Percentiles rank a stretch among this genome's conserved stretches.
Evolutionary conservation across 1,140 invertebrate genomes (phyloP).

Genomic region (Galleria mellonella): DNA sequence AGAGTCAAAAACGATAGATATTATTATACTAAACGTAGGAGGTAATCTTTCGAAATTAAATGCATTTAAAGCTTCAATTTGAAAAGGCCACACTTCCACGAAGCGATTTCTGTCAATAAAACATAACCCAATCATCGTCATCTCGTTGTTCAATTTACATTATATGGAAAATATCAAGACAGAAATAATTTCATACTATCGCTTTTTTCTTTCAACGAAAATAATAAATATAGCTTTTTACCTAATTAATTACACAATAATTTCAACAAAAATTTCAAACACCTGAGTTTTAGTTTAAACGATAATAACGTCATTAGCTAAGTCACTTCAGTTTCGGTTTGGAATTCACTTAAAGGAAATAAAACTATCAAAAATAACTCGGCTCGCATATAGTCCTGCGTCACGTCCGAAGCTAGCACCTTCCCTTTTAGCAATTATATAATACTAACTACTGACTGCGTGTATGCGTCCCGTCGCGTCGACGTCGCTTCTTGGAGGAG

Average conservation of each 20-base stretch:
- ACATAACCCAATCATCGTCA: slow-evolving; percentile 45
- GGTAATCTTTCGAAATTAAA: neutral
- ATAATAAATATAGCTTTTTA: slow-evolving; percentile 72
- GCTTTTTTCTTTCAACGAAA: slow-evolving; percentile 56
- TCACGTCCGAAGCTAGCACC: slow-evolving; percentile 73
- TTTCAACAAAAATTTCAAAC: slow-evolving; percentile 73
- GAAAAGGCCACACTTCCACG: slow-evolving; percentile 32
- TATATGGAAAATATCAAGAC: slow-evolving; percentile 69
- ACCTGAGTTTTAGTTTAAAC: slow-evolving; percentile 59
- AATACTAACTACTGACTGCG: slow-evolving; percentile 68
- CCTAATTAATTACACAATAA: slow-evolving; percentile 72
- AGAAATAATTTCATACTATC: slow-evolving; percentile 72
- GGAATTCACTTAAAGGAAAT: slow-evolving; percentile 70
- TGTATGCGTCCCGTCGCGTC: slow-evolving; percentile 28
- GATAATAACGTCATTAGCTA: slow-evolving; percentile 62
- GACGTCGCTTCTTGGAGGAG: slow-evolving; percentile 10
- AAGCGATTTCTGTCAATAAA: slow-evolving; percentile 20
- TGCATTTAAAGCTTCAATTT: slow-evolving; percentile 1
- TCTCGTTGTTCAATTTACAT: slow-evolving; percentile 41
- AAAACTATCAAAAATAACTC: slow-evolving; percentile 74
- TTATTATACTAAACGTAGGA: no score
- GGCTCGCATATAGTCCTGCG: slow-evolving; percentile 66
- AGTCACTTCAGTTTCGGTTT: slow-evolving; percentile 61
- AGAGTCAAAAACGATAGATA: no score
- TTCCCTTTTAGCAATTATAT: slow-evolving; percentile 66